Evolutionary conservation across 2,797 vertebrate genomes (phyloP), one percentile per base, ranked within the genome.

Genomic region (Chaetodon trifasciatus): DNA sequence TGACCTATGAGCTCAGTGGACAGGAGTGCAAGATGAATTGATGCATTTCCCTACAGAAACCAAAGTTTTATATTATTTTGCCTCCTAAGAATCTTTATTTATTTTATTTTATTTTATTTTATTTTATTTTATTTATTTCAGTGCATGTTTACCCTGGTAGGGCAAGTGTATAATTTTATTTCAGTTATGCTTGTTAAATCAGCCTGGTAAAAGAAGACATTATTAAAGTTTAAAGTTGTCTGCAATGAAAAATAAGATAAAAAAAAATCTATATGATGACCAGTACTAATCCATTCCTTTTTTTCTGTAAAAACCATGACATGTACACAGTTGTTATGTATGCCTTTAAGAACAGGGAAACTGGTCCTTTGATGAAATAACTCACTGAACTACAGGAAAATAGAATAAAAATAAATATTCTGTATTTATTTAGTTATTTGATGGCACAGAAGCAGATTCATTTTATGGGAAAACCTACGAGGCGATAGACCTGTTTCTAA

Each of bases 61-160:
- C 19, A 70, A 44, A 56, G 35, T 44, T 46, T 57, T n/a, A 39
- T 68, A 47, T 73, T 17, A 61, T 39, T 24, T 44, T 19, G 8
- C 37, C 2, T 65, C 39, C 17, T 53, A 17, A 39, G 23, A 37
- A 46, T 13, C 23, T 37, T 19, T 40, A 10, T 42, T 44, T 7
- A 12, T 9, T 2, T 15, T 23, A 44, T 58, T 56, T 17, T n/a
- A 3, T 39, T 6, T 11, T 7, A 12, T 9, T 2, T 15, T 23
- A 44, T 58, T 56, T 17, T n/a, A 3, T 39, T 6, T 11, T 40
- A 40, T 40, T 8, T 11, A 40, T 40, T 40, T 40, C 11, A 8
- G 40, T 40, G 40, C 28, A 70, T 53, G 50, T 47, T 77, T 16
- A 32, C 32, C 13, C 55, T 9, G 8, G n/a, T 50, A 56, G 32